These are phyloP conservation scores for Cyanocitta stelleri DNA, from an alignment of 2,113 vertebrate species.

Conservation along the genomic window DNA sequence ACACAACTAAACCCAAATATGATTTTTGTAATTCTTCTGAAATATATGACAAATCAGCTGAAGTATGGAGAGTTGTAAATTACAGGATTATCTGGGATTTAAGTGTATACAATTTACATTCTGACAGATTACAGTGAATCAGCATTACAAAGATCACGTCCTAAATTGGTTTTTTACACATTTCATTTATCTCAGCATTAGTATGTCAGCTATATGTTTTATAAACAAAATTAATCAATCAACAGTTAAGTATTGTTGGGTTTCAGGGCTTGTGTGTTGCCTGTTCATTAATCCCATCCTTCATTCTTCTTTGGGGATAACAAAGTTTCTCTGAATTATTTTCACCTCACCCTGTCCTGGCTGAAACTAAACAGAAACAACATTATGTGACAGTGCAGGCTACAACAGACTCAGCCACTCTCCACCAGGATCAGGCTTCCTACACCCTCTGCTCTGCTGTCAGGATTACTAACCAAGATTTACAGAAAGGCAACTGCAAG, in stretches of 20 bases:
- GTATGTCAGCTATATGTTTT: not conserved
- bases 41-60: not conserved
- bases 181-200: not conserved
- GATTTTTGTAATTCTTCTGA: not conserved
- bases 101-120: not conserved
- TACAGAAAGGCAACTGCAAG: not conserved
- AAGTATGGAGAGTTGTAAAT: not conserved
- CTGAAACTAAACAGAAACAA: not conserved
- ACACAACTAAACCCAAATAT: not conserved
- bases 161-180: not conserved
- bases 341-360: not conserved
- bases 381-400: not conserved
- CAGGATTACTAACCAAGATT: not conserved
- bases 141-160: not conserved
- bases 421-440: not conserved
- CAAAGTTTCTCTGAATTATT: not conserved
- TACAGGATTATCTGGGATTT: not conserved
- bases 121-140: not conserved
- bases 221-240: not conserved
- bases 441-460: not conserved
- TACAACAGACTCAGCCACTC: not conserved
- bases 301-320: not conserved
- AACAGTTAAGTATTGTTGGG: accelerated
- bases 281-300: not conserved
- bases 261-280: not conserved